phyloP scores from a whole-genome alignment of 35 echinoderm and acorn worm genomes.

The Ptychodera flava region DNA sequence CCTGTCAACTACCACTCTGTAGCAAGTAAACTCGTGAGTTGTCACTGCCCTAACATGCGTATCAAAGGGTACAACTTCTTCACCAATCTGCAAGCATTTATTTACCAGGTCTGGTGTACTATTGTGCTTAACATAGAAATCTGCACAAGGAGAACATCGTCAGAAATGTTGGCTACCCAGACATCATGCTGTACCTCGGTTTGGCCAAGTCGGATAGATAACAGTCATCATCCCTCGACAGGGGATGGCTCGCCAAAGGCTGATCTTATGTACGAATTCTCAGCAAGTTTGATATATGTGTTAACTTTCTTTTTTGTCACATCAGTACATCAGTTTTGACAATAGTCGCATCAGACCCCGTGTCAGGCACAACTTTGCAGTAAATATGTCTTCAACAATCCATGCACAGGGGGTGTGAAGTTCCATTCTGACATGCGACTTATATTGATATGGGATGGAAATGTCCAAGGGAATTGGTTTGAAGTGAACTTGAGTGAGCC shows the following conservation, averaged over 20 bases:
- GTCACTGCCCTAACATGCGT: background rate
- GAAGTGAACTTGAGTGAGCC: no score
- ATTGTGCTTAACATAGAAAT: background rate
- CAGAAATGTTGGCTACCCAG: background rate
- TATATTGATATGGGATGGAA: background rate
- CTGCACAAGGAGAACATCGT: background rate
- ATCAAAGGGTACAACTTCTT: background rate
- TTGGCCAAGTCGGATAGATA: background rate
- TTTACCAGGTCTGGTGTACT: background rate
- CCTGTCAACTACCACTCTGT: background rate
- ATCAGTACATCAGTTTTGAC: background rate
- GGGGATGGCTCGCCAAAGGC: background rate
- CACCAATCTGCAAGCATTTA: background rate
- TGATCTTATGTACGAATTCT: background rate
- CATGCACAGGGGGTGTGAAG: background rate
- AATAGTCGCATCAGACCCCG: background rate
- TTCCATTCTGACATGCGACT: background rate
- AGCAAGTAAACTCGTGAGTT: background rate
- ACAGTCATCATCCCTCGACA: background rate
- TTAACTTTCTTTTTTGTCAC: background rate
- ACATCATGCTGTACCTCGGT: background rate
- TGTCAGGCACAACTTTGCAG: background rate
- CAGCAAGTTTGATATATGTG: background rate
- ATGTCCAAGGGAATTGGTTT: no score
- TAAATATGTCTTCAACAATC: background rate